phyloP scores from a whole-genome alignment of 2,888 invertebrate species.

The Catocala fraxini region DNA sequence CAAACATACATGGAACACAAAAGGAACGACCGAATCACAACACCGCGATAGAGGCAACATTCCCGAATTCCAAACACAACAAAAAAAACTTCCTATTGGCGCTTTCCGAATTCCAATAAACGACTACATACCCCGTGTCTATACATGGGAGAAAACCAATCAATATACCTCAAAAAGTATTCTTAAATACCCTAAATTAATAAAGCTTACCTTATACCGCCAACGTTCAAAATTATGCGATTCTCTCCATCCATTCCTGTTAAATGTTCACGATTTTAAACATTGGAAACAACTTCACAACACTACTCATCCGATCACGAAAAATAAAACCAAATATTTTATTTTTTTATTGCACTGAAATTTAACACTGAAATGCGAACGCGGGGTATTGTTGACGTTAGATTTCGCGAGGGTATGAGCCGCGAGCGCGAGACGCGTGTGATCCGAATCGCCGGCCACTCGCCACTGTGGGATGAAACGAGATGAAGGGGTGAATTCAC shows the following conservation, averaged over 20 bases:
- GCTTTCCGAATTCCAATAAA: constrained; percentile 16
- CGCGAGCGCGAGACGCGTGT: constrained; percentile 54
- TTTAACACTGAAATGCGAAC: constrained; percentile 33
- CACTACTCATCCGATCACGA: constrained; percentile 58
- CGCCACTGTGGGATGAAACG: constrained; percentile 60
- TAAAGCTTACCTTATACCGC: constrained; percentile 91
- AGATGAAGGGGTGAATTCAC: constrained; percentile 55
- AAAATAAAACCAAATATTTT: background rate
- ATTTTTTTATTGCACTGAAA: constrained; percentile 18
- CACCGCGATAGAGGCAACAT: constrained; percentile 4
- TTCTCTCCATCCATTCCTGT: constrained; percentile 95
- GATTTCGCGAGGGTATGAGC: constrained; percentile 31
- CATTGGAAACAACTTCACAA: constrained; percentile 62
- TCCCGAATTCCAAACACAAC: constrained; percentile 1
- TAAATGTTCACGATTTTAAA: constrained; percentile 56
- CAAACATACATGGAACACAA: background rate
- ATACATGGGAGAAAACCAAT: background rate
- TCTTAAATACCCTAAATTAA: constrained; percentile 6
- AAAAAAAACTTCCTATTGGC: background rate
- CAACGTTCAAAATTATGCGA: constrained; percentile 97
- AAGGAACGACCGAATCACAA: constrained; percentile 8
- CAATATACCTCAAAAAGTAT: background rate
- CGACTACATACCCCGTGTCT: background rate
- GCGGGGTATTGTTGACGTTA: constrained; percentile 26
- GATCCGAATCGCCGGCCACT: constrained; percentile 55